Base-by-base conservation (phyloP, 2,888 invertebrate species). In the Pterobdella sp. region DNA sequence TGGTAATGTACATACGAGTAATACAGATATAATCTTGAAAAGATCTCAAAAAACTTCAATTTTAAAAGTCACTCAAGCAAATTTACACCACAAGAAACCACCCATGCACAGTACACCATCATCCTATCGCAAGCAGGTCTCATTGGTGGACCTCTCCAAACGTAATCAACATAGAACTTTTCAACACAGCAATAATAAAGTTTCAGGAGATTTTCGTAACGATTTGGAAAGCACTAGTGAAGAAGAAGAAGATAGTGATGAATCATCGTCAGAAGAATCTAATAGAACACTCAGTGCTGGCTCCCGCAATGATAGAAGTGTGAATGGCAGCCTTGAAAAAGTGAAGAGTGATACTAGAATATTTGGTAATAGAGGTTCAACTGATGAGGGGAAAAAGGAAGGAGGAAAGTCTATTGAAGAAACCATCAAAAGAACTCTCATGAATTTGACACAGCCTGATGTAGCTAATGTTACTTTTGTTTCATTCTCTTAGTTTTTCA, bases 201-300 rank as follows among this genome's bases (percentile, higher is more conserved):
- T 56, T 3, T 56, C 3, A 4, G n/a, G n/a, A 22, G 60, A 18
- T 26, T 22, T 4, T 26, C n/a, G 4, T n/a, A 26, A 22, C 7
- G n/a, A 26, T 26, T 14, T 14, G 10, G 18, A 18, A 7, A 14
- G 7, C 42, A 42, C 18, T 18, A 56, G 60, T 22, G 60, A 56
- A 26, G 60, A 56, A 3, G 60, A n/a, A 3, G 60, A 56, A 3
- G 60, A 56, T 22, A 26, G n/a, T 26, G 60, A 56, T 56, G 60
- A n/a, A 26, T 4, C n/a, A 26, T 56, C 60, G 7, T 56, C 60
- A 26, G 60, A 3, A 22, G 60, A 56, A 22, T 56, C 60, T 22
- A 56, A 22, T 22, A 56, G n/a, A 26, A 56, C 60, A 26, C 60
- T 56, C 7, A 56, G 60, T 56, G 60, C 26, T 56, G 60, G 60